A percentile compares a stretch with the other conserved stretches of the same genome.
Conservation (phyloP, 2,113 vertebrate genomes). For the Chionodraco myersi region DNA sequence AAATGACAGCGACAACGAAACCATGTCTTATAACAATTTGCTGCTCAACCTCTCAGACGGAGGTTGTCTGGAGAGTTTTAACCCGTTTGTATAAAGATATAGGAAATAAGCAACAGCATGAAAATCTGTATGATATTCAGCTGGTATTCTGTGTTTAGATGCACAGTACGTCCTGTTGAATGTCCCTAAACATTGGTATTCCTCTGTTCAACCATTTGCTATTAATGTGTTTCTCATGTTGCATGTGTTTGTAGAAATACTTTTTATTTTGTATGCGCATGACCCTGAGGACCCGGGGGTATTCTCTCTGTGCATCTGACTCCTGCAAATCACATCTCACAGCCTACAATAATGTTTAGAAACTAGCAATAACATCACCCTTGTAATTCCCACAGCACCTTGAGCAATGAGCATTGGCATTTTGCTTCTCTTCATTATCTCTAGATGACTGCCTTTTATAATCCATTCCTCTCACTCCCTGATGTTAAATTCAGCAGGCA, state of each 20-base stretch:
- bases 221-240: slow-evolving; percentile 37
- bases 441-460: slow-evolving; percentile 81
- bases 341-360: slow-evolving; percentile 57
- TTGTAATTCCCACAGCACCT: slow-evolving; percentile 67
- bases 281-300: slow-evolving; percentile 46
- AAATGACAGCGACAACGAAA: slow-evolving; percentile 74
- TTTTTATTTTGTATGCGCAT: slow-evolving; percentile 34
- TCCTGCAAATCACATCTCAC: slow-evolving; percentile 43
- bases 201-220: slow-evolving; percentile 18
- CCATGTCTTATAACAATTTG: slow-evolving; percentile 65
- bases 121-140: neutral
- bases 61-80: slow-evolving; percentile 31
- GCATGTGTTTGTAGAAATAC: slow-evolving; percentile 34
- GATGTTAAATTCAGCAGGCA: slow-evolving; percentile 78
- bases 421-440: slow-evolving; percentile 83
- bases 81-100: slow-evolving; percentile 16
- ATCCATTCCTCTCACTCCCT: slow-evolving; percentile 71
- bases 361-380: slow-evolving; percentile 64
- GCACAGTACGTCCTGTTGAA: neutral
- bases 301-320: slow-evolving; percentile 31
- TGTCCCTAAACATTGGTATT: slow-evolving; percentile 13
- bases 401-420: slow-evolving; percentile 73
- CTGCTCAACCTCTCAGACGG: slow-evolving; percentile 37
- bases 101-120: neutral
- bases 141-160: neutral